A percentile compares a stretch with the other conserved stretches of the same genome.
Conservation (phyloP, 2,113 vertebrate species). For the Pachypanchax playfairii region DNA sequence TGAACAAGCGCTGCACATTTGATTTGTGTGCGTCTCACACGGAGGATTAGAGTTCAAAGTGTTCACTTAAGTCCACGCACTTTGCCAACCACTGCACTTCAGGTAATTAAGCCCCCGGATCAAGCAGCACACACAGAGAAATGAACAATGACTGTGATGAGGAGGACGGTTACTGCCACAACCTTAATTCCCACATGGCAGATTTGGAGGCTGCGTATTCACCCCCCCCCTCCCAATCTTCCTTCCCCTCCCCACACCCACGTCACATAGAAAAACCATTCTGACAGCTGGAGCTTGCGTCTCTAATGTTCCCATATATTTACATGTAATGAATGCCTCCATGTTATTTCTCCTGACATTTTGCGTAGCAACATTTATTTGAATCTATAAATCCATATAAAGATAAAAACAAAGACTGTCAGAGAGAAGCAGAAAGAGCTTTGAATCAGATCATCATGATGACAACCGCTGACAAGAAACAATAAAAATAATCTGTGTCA, state of each 20-base stretch:
- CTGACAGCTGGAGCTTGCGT: slow-evolving; percentile 37
- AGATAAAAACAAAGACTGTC: slow-evolving; percentile 1
- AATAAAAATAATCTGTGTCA: slow-evolving; percentile 8
- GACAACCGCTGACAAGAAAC: not conserved
- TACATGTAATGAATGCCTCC: not conserved
- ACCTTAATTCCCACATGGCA: slow-evolving; percentile 52
- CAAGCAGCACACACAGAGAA: slow-evolving; percentile 62
- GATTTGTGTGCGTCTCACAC: slow-evolving; percentile 68
- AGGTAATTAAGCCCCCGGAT: slow-evolving; percentile 76
- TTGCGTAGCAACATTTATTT: not conserved
- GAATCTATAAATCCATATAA: not conserved
- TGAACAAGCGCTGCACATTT: slow-evolving; percentile 68
- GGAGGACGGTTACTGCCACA: slow-evolving; percentile 51
- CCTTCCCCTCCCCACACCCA: no score
- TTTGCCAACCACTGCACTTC: slow-evolving; percentile 74
- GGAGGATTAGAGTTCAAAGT: slow-evolving; percentile 77
- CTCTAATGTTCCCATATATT: slow-evolving; percentile 25
- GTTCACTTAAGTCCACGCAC: slow-evolving; percentile 73
- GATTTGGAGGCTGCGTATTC: slow-evolving; percentile 69
- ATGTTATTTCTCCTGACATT: slow-evolving; percentile 6
- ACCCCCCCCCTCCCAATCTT: no score
- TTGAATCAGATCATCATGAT: not conserved
- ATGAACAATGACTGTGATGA: slow-evolving; percentile 72
- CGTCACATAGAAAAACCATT: slow-evolving; percentile 33
- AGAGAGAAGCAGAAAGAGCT: not conserved